Evolutionary conservation across 2,113 vertebrate species (phyloP).

Genomic region (Athene cunicularia): DNA sequence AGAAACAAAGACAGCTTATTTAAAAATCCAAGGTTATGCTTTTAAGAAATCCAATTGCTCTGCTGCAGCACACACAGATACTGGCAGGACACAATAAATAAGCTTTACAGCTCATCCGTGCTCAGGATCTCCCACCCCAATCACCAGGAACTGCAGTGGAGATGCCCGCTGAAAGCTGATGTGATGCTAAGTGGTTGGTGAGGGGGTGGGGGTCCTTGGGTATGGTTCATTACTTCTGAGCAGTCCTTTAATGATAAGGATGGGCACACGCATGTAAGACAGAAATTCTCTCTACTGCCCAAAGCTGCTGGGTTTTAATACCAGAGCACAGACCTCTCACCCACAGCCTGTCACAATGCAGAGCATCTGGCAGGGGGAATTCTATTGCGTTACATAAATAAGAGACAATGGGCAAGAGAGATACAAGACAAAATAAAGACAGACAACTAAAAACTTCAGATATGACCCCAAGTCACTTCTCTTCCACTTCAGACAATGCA

Average conservation of each 20-base stretch:
- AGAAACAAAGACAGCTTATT: neutral
- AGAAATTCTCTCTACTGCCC: neutral
- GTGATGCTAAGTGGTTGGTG: neutral
- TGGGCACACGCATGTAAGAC: neutral
- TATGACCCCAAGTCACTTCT: slow-evolving; percentile 37
- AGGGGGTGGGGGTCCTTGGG: neutral
- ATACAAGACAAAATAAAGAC: slow-evolving; percentile 55
- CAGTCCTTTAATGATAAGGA: neutral
- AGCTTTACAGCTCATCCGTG: neutral
- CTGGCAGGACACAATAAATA: neutral
- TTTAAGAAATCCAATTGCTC: neutral
- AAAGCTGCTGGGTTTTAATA: slow-evolving; percentile 20
- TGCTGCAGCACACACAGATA: neutral
- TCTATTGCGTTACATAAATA: slow-evolving; percentile 51
- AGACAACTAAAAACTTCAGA: slow-evolving; percentile 34
- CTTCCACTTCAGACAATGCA: neutral
- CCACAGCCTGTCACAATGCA: slow-evolving; percentile 37
- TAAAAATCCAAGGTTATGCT: neutral
- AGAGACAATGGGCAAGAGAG: neutral
- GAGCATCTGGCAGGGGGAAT: slow-evolving; percentile 15
- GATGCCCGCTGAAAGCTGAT: slow-evolving; percentile 21
- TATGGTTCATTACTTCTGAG: neutral
- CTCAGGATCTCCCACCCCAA: neutral
- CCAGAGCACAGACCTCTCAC: slow-evolving; percentile 43
- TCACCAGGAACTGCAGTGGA: neutral